These are phyloP conservation scores for Fopius arisanus DNA, from an alignment of 1,140 invertebrate genomes.

Conservation along the genomic window DNA sequence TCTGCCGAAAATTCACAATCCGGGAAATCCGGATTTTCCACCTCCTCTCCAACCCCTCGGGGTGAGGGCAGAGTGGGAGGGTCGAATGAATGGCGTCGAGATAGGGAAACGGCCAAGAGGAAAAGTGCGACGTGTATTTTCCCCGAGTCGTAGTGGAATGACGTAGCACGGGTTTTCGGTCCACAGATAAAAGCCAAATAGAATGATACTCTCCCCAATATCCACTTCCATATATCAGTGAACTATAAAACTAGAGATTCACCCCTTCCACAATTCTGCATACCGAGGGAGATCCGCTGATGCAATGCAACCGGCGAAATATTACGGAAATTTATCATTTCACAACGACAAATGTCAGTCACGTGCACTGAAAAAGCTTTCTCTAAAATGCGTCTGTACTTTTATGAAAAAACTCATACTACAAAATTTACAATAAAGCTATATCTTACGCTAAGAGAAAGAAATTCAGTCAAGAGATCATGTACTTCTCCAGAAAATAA, in stretches of 20 bases:
- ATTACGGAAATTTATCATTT: not conserved
- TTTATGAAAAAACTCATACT: too few relatives aligned
- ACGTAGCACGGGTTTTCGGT: not conserved
- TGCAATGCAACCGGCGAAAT: not conserved
- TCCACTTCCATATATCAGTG: constrained; percentile 1
- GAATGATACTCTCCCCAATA: constrained; percentile 2
- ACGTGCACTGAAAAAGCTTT: too few relatives aligned
- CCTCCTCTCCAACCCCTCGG: not conserved
- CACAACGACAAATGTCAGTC: not conserved
- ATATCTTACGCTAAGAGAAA: too few relatives aligned
- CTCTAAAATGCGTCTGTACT: too few relatives aligned
- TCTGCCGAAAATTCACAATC: constrained; percentile 16
- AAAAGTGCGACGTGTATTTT: constrained; percentile 3
- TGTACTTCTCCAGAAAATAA: too few relatives aligned
- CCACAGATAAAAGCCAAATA: not conserved
- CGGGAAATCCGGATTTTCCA: constrained; percentile 23
- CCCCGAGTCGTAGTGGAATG: not conserved
- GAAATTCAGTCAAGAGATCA: too few relatives aligned
- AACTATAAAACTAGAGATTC: constrained; percentile 2
- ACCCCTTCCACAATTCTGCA: not conserved
- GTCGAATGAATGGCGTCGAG: constrained; percentile 1
- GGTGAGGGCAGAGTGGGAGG: not conserved
- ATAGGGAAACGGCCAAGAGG: not conserved
- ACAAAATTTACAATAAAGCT: too few relatives aligned
- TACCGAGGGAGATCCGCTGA: not conserved